phyloP scores from a whole-genome alignment of 2,797 vertebrate genomes.

The Characodon lateralis region DNA sequence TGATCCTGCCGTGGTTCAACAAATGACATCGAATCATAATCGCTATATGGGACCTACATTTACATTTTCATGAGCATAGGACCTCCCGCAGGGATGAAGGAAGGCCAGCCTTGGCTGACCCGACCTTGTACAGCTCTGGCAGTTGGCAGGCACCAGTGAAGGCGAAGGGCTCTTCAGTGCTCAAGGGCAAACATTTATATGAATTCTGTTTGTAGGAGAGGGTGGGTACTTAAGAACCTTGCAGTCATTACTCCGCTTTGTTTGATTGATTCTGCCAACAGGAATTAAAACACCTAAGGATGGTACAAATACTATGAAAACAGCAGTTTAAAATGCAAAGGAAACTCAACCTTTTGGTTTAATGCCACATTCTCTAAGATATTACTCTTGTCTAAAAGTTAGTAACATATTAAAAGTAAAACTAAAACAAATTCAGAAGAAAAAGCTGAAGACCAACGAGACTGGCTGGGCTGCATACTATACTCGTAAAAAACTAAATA shows the following conservation, averaged over 20 bases:
- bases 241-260: conserved; percentile 47
- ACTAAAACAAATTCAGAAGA: neutral
- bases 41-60: conserved; percentile 30
- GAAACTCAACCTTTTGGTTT: neutral
- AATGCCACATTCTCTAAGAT: conserved; percentile 5
- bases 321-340: neutral
- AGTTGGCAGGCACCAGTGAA: conserved; percentile 28
- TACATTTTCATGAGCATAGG: conserved; percentile 58
- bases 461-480: conserved; percentile 6
- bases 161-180: conserved; percentile 20
- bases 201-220: conserved; percentile 38
- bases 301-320: conserved; percentile 53
- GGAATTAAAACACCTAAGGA: conserved; percentile 56
- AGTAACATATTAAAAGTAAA: neutral
- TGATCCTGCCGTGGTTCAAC: conserved; percentile 14
- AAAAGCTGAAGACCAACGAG: conserved; percentile 7
- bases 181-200: conserved; percentile 33
- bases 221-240: conserved; percentile 44
- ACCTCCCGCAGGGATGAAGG: conserved; percentile 22
- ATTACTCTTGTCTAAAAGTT: conserved; percentile 2
- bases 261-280: conserved; percentile 42
- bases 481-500: neutral
- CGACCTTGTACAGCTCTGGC: conserved; percentile 54
- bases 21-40: conserved; percentile 51
- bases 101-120: conserved; percentile 32